These are phyloP conservation scores for Xiphophorus couchianus DNA, from an alignment of 2,113 vertebrate genomes.

Conservation along the genomic window DNA sequence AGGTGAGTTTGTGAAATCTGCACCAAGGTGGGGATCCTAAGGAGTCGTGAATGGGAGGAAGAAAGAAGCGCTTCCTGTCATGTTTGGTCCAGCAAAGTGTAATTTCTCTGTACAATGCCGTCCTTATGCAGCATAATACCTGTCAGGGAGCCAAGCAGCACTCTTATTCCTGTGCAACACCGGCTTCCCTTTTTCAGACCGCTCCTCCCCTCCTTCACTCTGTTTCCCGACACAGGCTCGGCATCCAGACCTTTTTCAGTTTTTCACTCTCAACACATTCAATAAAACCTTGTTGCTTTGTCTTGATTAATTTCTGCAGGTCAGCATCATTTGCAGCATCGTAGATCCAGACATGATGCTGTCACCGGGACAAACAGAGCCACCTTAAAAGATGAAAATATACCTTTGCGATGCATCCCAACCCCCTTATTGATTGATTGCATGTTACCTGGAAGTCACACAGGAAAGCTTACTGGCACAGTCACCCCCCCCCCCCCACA, in stretches of 20 bases:
- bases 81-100: conserved; percentile 40
- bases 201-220: conserved; percentile 53
- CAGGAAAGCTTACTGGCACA: conserved; percentile 35
- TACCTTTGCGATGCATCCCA: not conserved
- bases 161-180: conserved; percentile 74
- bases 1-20: conserved; percentile 15
- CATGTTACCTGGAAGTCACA: conserved; percentile 45
- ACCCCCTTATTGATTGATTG: conserved; percentile 44
- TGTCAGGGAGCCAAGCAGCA: conserved; percentile 72
- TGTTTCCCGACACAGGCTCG: conserved; percentile 49
- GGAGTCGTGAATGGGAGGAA: conserved; percentile 15
- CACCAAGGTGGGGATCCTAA: conserved; percentile 35
- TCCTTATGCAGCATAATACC: conserved; percentile 81
- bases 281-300: conserved; percentile 40
- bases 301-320: conserved; percentile 49
- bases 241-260: conserved; percentile 33
- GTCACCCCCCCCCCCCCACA: not conserved
- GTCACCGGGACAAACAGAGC: not conserved
- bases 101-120: conserved; percentile 67
- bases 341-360: conserved; percentile 26
- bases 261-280: conserved; percentile 38
- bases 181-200: conserved; percentile 74
- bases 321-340: conserved; percentile 39
- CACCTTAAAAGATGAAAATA: conserved; percentile 9
- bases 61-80: conserved; percentile 9